Conservation (phyloP, 1,140 invertebrate genomes). For the Solenopsis invicta region DNA sequence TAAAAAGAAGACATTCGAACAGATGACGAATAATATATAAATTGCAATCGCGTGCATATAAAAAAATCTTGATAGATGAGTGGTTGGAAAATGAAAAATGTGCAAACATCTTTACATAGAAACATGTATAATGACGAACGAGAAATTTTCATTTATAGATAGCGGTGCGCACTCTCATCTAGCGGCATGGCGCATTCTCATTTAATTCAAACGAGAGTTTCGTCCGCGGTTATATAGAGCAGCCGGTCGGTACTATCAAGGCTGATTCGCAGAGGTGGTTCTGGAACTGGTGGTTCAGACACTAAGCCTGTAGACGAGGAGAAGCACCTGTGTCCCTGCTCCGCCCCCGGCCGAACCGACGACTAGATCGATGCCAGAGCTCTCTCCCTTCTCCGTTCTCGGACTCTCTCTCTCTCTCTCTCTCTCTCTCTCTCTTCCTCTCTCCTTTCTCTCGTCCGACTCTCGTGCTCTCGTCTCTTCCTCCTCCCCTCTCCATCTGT, state of each 20-base stretch:
- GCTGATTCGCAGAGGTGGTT: constrained; percentile 78
- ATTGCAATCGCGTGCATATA: background rate
- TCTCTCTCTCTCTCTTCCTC: constrained; percentile 25
- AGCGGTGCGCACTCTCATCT: background rate
- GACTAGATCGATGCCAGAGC: constrained; percentile 82
- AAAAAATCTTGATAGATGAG: constrained; percentile 3
- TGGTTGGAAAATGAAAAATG: constrained; percentile 17
- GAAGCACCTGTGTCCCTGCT: constrained; percentile 83
- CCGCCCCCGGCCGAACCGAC: constrained; percentile 78
- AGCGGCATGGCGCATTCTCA: constrained; percentile 49
- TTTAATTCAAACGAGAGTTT: constrained; percentile 68
- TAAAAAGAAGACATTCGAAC: background rate
- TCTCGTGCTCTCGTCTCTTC: constrained; percentile 63
- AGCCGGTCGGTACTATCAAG: constrained; percentile 75
- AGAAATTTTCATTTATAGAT: constrained; percentile 48
- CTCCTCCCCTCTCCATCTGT: constrained; percentile 57
- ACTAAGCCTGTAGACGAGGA: constrained; percentile 81
- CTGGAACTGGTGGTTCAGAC: constrained; percentile 78
- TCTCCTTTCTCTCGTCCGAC: constrained; percentile 53
- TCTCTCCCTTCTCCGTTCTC: constrained; percentile 72
- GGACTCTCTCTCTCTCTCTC: constrained; percentile 41
- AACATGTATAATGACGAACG: background rate
- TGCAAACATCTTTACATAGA: background rate
- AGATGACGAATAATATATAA: background rate
- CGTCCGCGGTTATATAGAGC: constrained; percentile 68